phyloP scores from a whole-genome alignment of 2,113 vertebrate genomes.

The Motacilla alba region DNA sequence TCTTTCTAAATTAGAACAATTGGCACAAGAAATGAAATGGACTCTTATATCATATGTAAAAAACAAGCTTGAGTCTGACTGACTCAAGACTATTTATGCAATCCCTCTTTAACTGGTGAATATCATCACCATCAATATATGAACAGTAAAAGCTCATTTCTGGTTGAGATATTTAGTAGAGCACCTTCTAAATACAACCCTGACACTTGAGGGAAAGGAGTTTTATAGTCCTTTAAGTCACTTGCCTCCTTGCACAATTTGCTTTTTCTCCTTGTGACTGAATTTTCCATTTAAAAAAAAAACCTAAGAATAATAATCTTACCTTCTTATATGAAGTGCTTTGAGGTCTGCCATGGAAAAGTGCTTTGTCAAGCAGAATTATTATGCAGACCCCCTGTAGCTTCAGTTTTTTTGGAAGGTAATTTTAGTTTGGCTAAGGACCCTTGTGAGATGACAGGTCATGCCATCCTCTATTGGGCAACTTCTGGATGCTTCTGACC shows the following conservation, averaged over 20 bases:
- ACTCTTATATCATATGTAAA: background rate
- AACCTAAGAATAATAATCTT: background rate
- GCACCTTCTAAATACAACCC: background rate
- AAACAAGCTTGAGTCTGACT: background rate
- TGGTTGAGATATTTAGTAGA: background rate
- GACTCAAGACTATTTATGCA: background rate
- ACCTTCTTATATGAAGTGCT: background rate
- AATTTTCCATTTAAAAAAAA: background rate
- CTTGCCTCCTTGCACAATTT: background rate
- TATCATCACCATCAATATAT: background rate
- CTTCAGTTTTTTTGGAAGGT: background rate
- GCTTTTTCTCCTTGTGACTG: background rate
- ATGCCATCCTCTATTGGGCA: background rate
- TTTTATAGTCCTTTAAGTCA: background rate
- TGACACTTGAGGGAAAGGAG: background rate
- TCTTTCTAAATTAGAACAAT: background rate
- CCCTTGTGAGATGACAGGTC: background rate
- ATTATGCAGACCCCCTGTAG: background rate
- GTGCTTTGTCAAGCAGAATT: background rate
- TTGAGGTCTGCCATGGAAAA: background rate
- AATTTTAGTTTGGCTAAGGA: background rate
- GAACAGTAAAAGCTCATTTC: slow-evolving; percentile 4
- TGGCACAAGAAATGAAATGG: background rate
- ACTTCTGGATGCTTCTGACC: background rate
- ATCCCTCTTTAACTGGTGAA: background rate